Base-by-base conservation (phyloP, 1,140 invertebrate species). In the Drosophila malerkotliana region DNA sequence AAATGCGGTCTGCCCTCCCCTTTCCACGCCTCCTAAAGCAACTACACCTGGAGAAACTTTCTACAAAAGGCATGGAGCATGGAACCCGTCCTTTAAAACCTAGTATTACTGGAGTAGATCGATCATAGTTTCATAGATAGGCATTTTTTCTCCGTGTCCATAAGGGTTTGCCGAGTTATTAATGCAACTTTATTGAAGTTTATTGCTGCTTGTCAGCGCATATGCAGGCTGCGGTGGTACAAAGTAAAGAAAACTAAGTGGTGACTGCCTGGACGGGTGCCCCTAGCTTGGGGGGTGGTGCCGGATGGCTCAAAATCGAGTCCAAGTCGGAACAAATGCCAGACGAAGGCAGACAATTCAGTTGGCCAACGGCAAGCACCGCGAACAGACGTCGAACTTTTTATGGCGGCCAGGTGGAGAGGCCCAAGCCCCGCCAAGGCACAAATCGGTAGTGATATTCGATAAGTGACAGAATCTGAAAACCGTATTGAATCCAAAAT, bases 161-260 rank as follows among this genome's bases (percentile, higher is more conserved):
- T 44, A 56, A 56, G 67, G 72, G 76, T 58, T 69, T 80, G 81
- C 66, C 75, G 67, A 72, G 66, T 72, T 88, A 79, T 79, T 88
- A 89, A 88, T 84, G 68, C 56, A 77, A 77, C 61, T 80, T 89
- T 88, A 89, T 89, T 88, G 77, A 84, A 88, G 84, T 84, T 88
- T 89, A 88, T 84, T 84, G 77, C 63, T 21, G 74, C 59, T 88
- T 88, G 84, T 88, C 84, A 84, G 77, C 84, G 64, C 84, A 18
- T 18, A 88, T 89, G 79, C 77, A 80, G 82, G 54, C 73, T 53
- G 41, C 41, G 37, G 34, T 24, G 32, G 32, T 54, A 48, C 54
- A 56, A 60, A 62, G 39, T 69, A 54, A 67, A 77, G 64, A 57
- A 64, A 56, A 47, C 44, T 47, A 47, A 47, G 44, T 47, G 44